Evolutionary conservation across 1,140 invertebrate species (phyloP), one percentile per base, ranked within the genome.

Genomic region (Heliconius eleuchia): DNA sequence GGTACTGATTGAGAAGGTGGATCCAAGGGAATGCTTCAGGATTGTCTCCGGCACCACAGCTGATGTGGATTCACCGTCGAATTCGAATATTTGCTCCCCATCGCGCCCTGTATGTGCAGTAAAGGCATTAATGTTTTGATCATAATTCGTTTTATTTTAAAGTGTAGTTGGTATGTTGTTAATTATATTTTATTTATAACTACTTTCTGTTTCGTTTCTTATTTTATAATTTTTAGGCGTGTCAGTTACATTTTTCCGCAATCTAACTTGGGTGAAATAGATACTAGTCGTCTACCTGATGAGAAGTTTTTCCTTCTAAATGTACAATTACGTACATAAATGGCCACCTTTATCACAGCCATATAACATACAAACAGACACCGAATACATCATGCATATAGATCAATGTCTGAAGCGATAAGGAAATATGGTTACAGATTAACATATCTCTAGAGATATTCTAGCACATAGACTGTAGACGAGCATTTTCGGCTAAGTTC

Each of bases 21-120:
- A 95, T 19, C 96, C 96, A 39, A 99, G 91, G 18, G 96, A 95
- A 88, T 98, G 97, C 88, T 97, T 95, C 84, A 98, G 86, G 66
- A 98, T 90, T 81, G 96, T 95, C 82, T 96, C 96, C 0, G 98
- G 98, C 37, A 98, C 96, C n/a, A 98, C 96, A 0, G 98, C 98
- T 2, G 98, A 98, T 9, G 97, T 97, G 34, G 96, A 97, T 30
- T 96, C 95, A 0, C 98, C 98, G 92, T 99, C 98, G 94, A 99
- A 99, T 89, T 98, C 97, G 92, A 98, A 99, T 89, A 99, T 98
- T 82, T 99, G 97, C 91, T 99, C 98, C 70, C 97, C 93, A 76
- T 94, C 93, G 70, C 92, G 94, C 71, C 92, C 94, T 95, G 86
- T 1, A 81, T 18, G 57, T 18, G 9, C 27, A 66, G 8, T 66